Base-by-base conservation (phyloP, 92 coral and sea anemone genomes). In the Palythoa heliodiscus region DNA sequence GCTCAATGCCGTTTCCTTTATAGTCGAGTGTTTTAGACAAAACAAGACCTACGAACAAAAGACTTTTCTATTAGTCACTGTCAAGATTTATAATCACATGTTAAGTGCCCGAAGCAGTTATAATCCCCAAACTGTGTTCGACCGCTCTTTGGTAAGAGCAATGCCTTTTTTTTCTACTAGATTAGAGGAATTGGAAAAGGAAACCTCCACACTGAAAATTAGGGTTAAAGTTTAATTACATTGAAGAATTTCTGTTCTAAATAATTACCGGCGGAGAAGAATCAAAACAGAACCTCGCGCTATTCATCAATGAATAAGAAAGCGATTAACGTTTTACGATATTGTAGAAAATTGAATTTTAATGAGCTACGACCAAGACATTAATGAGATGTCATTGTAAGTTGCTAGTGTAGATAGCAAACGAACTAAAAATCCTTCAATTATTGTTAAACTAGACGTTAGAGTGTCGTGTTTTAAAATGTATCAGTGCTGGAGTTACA, bases 31-130 rank as follows among this genome's bases (percentile, higher is more conserved):
- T 29, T 20, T 79, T 47, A 80, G 74, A 80, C 84, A 80, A 24
- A 80, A 80, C 84, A 80, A 80, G 61, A 3, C 39, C 61, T 29
- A 7, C 7, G 58, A 66, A 80, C 75, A 80, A 80, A 50, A 80
- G 63, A 35, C 60, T 50, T 52, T 16, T 7, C 25, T 53, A 24
- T 48, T 64, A n/a, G 7, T 67, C 19, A 38, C 57, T 12, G 71
- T 63, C 40, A 61, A 78, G 4, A 50, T 25, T 63, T 19, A 63
- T n/a, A 20, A 23, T 61, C 19, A 78, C 52, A 63, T 63, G 70
- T 78, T 58, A 77, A 17, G 7, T 11, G 57, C 11, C 38, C 53
- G 20, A 16, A 39, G 11, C 39, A 23, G 37, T 50, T 1, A 7
- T 37, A 38, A 43, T 16, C 16, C 12, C 24, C 84, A 53, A 80